Evolutionary conservation across 2,888 invertebrate species (phyloP).

Genomic region (Acanthacorydalis orientalis): DNA sequence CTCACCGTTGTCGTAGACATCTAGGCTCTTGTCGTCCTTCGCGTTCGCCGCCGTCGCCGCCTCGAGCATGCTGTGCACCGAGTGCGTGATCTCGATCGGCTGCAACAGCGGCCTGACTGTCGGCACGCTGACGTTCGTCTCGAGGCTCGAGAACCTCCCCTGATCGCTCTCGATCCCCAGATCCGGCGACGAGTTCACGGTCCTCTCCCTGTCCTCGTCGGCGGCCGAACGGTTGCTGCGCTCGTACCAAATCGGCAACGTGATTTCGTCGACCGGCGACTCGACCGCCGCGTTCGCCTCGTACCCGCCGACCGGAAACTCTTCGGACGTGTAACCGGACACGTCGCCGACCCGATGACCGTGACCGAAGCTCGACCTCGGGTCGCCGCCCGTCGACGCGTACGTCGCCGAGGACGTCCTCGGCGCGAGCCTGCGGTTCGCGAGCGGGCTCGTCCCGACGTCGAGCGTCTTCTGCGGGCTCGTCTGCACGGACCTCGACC

Average conservation of each 20-base stretch:
- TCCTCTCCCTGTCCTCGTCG: conserved; percentile 18
- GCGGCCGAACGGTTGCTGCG: conserved; percentile 1
- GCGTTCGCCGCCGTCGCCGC: conserved; percentile 13
- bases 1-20: background rate
- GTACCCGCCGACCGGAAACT: conserved; percentile 14
- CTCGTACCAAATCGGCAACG: conserved; percentile 3
- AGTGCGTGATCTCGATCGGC: conserved; percentile 27
- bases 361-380: conserved; percentile 2
- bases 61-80: conserved; percentile 24
- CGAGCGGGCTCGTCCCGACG: conserved; percentile 7
- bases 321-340: conserved; percentile 31
- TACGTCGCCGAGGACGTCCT: background rate
- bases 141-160: conserved; percentile 42
- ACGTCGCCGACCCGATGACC: conserved; percentile 16
- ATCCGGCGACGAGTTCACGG: conserved; percentile 56
- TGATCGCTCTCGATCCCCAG: conserved; percentile 80
- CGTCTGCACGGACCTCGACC: conserved; percentile 11
- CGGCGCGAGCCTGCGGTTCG: background rate
- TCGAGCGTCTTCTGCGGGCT: conserved; percentile 11
- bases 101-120: conserved; percentile 22
- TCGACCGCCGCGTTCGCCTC: background rate
- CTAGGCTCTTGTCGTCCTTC: too few relatives aligned
- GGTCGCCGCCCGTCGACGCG: background rate
- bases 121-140: conserved; percentile 33
- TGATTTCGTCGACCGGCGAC: background rate